Conservation (phyloP, 2,797 vertebrate genomes). For the Allobates femoralis region DNA sequence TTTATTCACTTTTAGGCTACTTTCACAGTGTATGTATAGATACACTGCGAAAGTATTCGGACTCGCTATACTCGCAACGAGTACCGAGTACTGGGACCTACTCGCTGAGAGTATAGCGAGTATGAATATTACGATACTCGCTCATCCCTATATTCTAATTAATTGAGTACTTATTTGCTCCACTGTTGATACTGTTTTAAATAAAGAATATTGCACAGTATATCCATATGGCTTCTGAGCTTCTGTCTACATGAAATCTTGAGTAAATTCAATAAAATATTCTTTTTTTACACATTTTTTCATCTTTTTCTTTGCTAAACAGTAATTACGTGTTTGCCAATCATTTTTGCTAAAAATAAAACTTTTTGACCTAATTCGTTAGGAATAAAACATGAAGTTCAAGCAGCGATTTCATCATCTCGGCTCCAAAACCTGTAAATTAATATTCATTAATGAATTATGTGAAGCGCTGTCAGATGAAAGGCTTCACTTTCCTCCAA, state of each 20-base stretch:
- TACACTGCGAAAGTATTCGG: too few relatives aligned
- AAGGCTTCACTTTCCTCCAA: not conserved
- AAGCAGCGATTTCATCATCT: not conserved
- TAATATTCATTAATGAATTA: slow-evolving; percentile 22
- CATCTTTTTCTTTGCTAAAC: too few relatives aligned
- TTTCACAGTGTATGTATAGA: too few relatives aligned
- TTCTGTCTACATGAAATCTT: not conserved
- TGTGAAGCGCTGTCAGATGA: not conserved
- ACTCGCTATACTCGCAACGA: too few relatives aligned
- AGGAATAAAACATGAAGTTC: not conserved
- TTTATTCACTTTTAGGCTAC: too few relatives aligned
- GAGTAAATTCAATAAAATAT: not conserved
- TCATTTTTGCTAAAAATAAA: slow-evolving; percentile 22
- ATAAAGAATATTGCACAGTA: not conserved
- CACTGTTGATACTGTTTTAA: not conserved
- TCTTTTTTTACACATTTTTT: not conserved
- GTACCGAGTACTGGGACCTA: too few relatives aligned
- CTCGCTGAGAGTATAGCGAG: too few relatives aligned
- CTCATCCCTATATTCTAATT: too few relatives aligned
- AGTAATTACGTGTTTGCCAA: not conserved
- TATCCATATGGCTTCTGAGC: not conserved
- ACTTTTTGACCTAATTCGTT: slow-evolving; percentile 6
- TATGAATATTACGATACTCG: too few relatives aligned
- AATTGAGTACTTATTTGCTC: too few relatives aligned
- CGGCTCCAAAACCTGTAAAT: not conserved